Conservation (phyloP, 2,888 invertebrate species). For the Ectobius pallidus region DNA sequence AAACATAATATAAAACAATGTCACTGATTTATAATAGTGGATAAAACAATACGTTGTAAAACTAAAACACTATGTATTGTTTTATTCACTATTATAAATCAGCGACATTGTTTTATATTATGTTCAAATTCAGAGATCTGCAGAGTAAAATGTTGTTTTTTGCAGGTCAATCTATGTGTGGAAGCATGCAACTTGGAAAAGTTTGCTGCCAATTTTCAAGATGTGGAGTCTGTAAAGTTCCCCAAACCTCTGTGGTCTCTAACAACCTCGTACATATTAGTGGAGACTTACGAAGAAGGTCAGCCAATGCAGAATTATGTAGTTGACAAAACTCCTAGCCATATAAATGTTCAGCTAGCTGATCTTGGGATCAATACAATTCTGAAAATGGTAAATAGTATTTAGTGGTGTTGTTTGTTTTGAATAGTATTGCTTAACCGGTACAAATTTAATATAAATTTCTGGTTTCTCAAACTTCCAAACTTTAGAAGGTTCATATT, state of each 20-base stretch:
- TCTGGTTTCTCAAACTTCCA: too few relatives aligned
- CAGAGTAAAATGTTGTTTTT: conserved; percentile 16
- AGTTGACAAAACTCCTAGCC: conserved; percentile 40
- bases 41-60: too few relatives aligned
- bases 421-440: too few relatives aligned
- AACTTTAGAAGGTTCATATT: too few relatives aligned
- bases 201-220: conserved; percentile 55
- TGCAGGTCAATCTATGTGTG: conserved; percentile 55
- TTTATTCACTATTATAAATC: too few relatives aligned
- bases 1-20: too few relatives aligned
- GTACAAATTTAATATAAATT: too few relatives aligned
- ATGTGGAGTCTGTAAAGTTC: conserved; percentile 51
- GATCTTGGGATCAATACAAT: conserved; percentile 55
- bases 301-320: conserved; percentile 51
- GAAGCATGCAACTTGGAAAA: conserved; percentile 56
- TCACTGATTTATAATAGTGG: too few relatives aligned
- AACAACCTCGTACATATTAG: conserved; percentile 54
- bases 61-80: too few relatives aligned
- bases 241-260: conserved; percentile 54
- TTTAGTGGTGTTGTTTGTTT: too few relatives aligned
- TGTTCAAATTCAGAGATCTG: too few relatives aligned
- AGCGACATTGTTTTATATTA: too few relatives aligned
- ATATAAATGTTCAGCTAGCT: conserved; percentile 51
- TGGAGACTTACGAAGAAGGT: conserved; percentile 59
- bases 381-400: conserved; percentile 55